A percentile compares a stretch with the other conserved stretches of the same genome.
Conservation (phyloP, 1,140 invertebrate genomes). For the Drosophila sulfurigaster region DNA sequence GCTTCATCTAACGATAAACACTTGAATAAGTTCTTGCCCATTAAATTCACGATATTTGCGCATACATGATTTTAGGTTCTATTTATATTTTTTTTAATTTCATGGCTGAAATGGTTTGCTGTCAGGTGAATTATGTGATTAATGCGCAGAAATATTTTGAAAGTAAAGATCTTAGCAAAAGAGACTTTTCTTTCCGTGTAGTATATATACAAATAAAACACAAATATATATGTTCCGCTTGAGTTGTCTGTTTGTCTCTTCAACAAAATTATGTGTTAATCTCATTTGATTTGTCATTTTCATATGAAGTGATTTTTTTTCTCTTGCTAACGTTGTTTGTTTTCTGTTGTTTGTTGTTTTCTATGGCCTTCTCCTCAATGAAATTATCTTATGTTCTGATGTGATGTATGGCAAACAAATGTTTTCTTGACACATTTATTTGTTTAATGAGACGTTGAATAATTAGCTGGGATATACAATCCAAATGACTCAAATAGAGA, state of each 20-base stretch:
- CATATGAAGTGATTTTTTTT: conserved; percentile 65
- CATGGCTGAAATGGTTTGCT: conserved; percentile 63
- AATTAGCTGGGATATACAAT: conserved; percentile 72
- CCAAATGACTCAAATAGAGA: conserved; percentile 51
- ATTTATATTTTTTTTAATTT: conserved; percentile 75
- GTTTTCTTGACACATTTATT: conserved; percentile 80
- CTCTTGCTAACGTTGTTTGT: neutral
- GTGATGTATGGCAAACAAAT: conserved; percentile 80
- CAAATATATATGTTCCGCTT: conserved; percentile 15
- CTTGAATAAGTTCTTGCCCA: neutral
- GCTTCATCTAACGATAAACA: neutral
- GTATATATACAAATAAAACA: neutral
- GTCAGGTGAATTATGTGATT: conserved; percentile 68
- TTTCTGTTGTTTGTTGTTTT: conserved; percentile 1
- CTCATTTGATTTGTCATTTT: conserved; percentile 81
- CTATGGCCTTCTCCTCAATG: conserved; percentile 54
- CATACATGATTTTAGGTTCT: conserved; percentile 52
- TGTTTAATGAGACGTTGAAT: conserved; percentile 82
- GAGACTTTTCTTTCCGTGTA: conserved; percentile 21
- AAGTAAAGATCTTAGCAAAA: conserved; percentile 22
- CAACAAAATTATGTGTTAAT: conserved; percentile 76
- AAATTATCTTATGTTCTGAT: conserved; percentile 37
- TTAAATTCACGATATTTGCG: conserved; percentile 12
- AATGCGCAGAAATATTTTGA: conserved; percentile 47
- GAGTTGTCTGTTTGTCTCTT: conserved; percentile 60